Evolutionary conservation across 2,888 invertebrate species (phyloP).

Genomic region (Minunthozetes semirufus): DNA sequence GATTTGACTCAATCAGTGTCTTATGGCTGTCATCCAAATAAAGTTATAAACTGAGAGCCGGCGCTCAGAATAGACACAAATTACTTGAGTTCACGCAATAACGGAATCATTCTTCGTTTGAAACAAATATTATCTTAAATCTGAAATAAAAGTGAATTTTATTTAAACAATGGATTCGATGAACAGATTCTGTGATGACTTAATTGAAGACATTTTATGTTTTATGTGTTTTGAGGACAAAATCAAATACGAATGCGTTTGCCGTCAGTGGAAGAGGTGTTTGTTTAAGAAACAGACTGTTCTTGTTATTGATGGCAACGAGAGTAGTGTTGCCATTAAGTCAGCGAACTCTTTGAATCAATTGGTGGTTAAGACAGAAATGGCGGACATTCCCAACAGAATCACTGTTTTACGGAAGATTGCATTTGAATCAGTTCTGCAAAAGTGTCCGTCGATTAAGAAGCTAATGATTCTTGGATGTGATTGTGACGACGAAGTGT

Average conservation of each 20-base stretch:
- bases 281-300: background rate
- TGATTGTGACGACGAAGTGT: background rate
- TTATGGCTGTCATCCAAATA: too few species aligned
- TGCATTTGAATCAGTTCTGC: background rate
- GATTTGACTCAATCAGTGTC: too few species aligned
- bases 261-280: background rate
- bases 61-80: too few species aligned
- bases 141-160: too few species aligned
- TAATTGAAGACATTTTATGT: background rate
- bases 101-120: too few species aligned
- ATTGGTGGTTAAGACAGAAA: background rate
- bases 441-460: background rate
- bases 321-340: background rate
- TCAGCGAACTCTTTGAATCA: background rate
- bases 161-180: background rate
- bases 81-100: too few species aligned
- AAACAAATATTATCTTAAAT: too few species aligned
- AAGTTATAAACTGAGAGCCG: too few species aligned
- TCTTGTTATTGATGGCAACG: background rate
- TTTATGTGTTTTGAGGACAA: background rate
- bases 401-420: background rate
- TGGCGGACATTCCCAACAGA: background rate
- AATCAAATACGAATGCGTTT: background rate
- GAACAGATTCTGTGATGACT: conserved; percentile 13
- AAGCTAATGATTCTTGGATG: background rate